Percentiles rank a stretch among this genome's conserved stretches.
phyloP scores from a whole-genome alignment of 2,888 invertebrate genomes.

The Trichogramma evanescens region DNA sequence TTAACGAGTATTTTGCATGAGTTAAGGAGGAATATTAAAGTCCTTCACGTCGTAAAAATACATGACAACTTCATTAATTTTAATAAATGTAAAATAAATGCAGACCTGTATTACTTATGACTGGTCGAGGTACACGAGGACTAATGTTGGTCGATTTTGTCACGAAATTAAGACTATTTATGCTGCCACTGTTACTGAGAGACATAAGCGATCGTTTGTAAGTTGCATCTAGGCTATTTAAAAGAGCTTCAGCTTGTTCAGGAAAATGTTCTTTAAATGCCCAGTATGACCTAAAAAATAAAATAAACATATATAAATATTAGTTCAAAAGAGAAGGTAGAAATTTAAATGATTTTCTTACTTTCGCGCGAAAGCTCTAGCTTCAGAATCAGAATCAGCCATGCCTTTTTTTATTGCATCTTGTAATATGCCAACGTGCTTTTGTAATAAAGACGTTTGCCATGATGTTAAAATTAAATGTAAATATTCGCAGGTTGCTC shows the following conservation, averaged over 20 bases:
- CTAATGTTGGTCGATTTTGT: slow-evolving; percentile 45
- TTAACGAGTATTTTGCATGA: too few relatives aligned
- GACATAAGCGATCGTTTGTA: slow-evolving; percentile 64
- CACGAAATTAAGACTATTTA: slow-evolving; percentile 49
- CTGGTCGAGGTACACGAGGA: slow-evolving; percentile 43
- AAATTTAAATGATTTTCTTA: slow-evolving; percentile 43
- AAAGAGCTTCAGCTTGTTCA: slow-evolving; percentile 77
- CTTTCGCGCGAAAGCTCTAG: slow-evolving; percentile 75
- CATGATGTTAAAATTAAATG: slow-evolving; percentile 78
- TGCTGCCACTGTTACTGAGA: slow-evolving; percentile 52
- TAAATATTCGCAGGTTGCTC: slow-evolving; percentile 72
- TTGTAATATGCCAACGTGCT: slow-evolving; percentile 67
- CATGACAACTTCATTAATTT: too few relatives aligned
- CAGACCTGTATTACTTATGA: slow-evolving; percentile 50
- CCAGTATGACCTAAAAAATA: slow-evolving; percentile 70
- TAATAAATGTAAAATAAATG: background rate
- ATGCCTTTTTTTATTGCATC: slow-evolving; percentile 83
- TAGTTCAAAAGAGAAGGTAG: background rate
- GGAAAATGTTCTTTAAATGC: slow-evolving; percentile 86
- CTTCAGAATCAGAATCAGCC: slow-evolving; percentile 87
- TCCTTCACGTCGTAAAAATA: too few relatives aligned
- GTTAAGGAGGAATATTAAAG: too few relatives aligned
- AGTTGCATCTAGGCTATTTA: slow-evolving; percentile 73
- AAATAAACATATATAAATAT: background rate
- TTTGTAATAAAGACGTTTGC: slow-evolving; percentile 77